Conservation (phyloP, 1,140 invertebrate species). For the Mizuhopecten yessoensis region DNA sequence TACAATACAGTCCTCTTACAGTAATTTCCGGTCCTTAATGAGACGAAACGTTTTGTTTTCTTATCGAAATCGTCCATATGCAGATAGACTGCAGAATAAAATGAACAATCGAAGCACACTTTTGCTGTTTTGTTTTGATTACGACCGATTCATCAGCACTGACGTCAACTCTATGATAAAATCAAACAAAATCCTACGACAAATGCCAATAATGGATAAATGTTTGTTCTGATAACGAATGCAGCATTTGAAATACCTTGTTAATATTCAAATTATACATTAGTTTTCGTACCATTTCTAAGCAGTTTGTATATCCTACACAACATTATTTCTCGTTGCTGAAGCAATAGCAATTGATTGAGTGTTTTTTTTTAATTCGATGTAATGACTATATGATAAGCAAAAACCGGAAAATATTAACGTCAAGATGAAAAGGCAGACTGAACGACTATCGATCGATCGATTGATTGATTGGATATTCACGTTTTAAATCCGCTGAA, state of each 20-base stretch:
- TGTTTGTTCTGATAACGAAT: neutral
- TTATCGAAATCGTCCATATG: neutral
- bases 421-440: neutral
- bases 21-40: neutral
- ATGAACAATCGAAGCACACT: neutral
- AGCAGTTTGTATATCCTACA: neutral
- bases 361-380: neutral
- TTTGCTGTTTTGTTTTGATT: neutral
- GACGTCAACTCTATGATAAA: neutral
- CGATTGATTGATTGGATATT: neutral
- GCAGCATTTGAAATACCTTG: no score
- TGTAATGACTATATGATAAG: constrained; percentile 34
- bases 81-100: neutral
- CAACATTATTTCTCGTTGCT: neutral
- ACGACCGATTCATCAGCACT: neutral
- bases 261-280: neutral
- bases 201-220: neutral
- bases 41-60: neutral
- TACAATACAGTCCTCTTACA: neutral
- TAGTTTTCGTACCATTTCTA: neutral
- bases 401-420: neutral
- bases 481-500: neutral
- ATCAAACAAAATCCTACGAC: neutral
- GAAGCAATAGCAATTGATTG: neutral
- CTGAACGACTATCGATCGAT: neutral